Conservation (phyloP, 2,797 vertebrate genomes). For the Poeciliopsis infans region DNA sequence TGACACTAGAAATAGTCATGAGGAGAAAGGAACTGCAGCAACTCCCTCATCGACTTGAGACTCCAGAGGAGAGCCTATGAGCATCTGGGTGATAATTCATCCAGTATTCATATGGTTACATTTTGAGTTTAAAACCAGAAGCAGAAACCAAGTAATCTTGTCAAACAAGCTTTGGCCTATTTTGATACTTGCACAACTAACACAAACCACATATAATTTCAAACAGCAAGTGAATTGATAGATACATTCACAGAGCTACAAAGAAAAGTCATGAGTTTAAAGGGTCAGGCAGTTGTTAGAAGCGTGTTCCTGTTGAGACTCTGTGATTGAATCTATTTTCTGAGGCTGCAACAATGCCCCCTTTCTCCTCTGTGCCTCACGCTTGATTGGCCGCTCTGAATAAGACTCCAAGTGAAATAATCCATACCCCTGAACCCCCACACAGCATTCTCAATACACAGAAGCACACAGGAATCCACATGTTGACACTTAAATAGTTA, state of each 20-base stretch:
- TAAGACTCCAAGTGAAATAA: slow-evolving; percentile 70
- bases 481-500: slow-evolving; percentile 42
- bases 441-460: slow-evolving; percentile 33
- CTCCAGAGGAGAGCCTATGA: slow-evolving; percentile 27
- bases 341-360: slow-evolving; percentile 73
- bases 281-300: slow-evolving; percentile 51
- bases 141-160: slow-evolving; percentile 4
- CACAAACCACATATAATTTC: slow-evolving; percentile 20
- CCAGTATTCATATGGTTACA: slow-evolving; percentile 37
- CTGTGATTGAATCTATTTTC: slow-evolving; percentile 71
- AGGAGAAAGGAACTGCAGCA: slow-evolving; percentile 30
- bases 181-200: neutral
- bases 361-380: slow-evolving; percentile 78
- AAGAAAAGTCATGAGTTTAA: slow-evolving; percentile 36
- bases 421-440: slow-evolving; percentile 67
- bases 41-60: slow-evolving; percentile 39
- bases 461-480: slow-evolving; percentile 46
- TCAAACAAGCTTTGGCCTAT: neutral
- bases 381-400: slow-evolving; percentile 75
- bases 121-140: slow-evolving; percentile 61
- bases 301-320: slow-evolving; percentile 70
- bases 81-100: slow-evolving; percentile 44
- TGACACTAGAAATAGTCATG: slow-evolving; percentile 63
- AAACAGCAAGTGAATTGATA: slow-evolving; percentile 46
- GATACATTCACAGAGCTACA: slow-evolving; percentile 42